Evolutionary conservation across 1,140 invertebrate species (phyloP).

Genomic region (Saccostrea cuccullata): DNA sequence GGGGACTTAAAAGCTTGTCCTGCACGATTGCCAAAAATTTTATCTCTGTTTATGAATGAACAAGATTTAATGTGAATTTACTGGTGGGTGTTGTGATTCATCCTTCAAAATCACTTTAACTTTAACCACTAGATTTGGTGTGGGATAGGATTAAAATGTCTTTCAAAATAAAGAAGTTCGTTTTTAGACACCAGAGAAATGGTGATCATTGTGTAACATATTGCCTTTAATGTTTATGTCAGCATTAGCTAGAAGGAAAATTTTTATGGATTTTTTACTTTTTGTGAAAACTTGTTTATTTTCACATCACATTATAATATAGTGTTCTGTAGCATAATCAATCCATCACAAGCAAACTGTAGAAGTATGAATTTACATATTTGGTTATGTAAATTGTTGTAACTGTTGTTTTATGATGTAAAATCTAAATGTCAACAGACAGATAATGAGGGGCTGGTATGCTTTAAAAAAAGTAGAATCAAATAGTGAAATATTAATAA

Average conservation of each 20-base stretch:
- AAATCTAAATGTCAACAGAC: not conserved
- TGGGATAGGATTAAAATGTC: not conserved
- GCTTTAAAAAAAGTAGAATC: no score
- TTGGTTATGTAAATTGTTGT: not conserved
- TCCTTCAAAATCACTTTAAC: not conserved
- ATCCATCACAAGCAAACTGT: not conserved
- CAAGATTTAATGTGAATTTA: not conserved
- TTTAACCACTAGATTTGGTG: not conserved
- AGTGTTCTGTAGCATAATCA: not conserved
- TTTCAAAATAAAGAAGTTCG: not conserved
- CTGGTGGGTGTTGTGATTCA: not conserved
- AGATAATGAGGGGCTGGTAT: not conserved
- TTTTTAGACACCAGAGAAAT: not conserved
- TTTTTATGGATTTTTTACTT: constrained; percentile 5
- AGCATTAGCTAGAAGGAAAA: not conserved
- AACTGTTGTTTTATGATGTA: not conserved
- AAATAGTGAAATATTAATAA: no score
- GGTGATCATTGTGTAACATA: not conserved
- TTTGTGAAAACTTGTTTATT: constrained; percentile 7
- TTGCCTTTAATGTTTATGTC: not conserved
- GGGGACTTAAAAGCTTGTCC: not conserved
- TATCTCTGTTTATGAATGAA: not conserved
- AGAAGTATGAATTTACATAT: not conserved
- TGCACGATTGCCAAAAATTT: not conserved
- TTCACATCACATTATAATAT: not conserved